Percentiles rank a stretch among this genome's conserved stretches.
Evolutionary conservation across 2,797 vertebrate genomes (phyloP).

Genomic region (Echeneis naucrates): DNA sequence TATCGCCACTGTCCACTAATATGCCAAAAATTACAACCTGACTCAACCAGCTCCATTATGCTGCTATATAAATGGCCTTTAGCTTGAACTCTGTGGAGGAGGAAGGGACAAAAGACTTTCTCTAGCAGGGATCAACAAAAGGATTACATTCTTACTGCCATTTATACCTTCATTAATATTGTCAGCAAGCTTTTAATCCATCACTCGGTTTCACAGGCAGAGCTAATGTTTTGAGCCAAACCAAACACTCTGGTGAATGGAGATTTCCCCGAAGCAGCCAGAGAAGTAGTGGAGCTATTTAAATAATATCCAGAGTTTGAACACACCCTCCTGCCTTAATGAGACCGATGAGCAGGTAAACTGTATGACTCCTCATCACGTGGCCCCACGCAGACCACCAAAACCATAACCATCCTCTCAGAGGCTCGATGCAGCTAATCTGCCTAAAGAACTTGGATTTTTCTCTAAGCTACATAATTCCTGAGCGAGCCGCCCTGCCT

Average conservation of each 20-base stretch:
- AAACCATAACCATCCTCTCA: neutral
- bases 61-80: slow-evolving; percentile 22
- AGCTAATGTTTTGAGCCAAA: slow-evolving; percentile 50
- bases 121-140: slow-evolving; percentile 17
- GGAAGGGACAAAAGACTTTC: slow-evolving; percentile 2
- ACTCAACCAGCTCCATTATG: neutral
- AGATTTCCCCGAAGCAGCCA: slow-evolving; percentile 56
- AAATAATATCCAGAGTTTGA: slow-evolving; percentile 18
- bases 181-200: slow-evolving; percentile 7
- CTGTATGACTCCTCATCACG: slow-evolving; percentile 9
- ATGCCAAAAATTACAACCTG: neutral
- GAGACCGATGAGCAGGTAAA: slow-evolving; percentile 43
- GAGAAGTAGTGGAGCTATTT: slow-evolving; percentile 53
- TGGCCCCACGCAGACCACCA: slow-evolving; percentile 37
- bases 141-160: slow-evolving; percentile 9
- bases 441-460: slow-evolving; percentile 35
- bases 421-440: slow-evolving; percentile 32
- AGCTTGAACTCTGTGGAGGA: neutral
- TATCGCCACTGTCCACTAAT: neutral
- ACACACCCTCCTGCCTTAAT: slow-evolving; percentile 35
- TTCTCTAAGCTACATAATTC: slow-evolving; percentile 20
- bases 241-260: slow-evolving; percentile 45
- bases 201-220: neutral
- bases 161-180: neutral
- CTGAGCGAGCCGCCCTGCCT: slow-evolving; percentile 28